Percentiles rank a stretch among this genome's conserved stretches.
These are phyloP conservation scores for Stigmatopora argus DNA, from an alignment of 2,113 vertebrate species.

Conservation along the genomic window DNA sequence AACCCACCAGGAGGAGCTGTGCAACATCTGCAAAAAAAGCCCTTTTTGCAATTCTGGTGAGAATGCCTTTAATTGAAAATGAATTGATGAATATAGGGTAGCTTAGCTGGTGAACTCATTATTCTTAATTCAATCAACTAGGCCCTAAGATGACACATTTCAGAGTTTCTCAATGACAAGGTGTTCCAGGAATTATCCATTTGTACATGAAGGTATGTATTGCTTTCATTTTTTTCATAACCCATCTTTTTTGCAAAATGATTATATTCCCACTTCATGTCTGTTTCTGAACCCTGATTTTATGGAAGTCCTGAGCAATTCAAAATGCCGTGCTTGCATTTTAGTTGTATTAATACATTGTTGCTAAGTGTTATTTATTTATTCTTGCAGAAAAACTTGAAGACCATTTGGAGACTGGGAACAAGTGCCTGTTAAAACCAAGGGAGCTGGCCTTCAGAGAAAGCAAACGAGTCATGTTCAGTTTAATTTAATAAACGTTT, in stretches of 20 bases:
- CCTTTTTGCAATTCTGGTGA: too few species aligned
- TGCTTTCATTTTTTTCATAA: neutral
- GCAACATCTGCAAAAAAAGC: too few species aligned
- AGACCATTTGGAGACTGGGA: neutral
- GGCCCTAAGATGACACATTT: slow-evolving; percentile 98
- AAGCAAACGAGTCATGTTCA: neutral
- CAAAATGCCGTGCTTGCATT: neutral
- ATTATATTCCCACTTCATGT: slow-evolving; percentile 68
- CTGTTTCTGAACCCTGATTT: slow-evolving; percentile 73
- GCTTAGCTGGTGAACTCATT: neutral
- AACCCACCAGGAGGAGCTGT: too few species aligned
- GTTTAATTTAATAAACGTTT: slow-evolving; percentile 26
- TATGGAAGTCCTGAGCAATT: slow-evolving; percentile 64
- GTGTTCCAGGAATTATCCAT: slow-evolving; percentile 86
- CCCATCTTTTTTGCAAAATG: neutral
- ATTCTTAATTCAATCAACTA: slow-evolving; percentile 73
- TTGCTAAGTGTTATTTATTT: neutral
- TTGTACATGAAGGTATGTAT: slow-evolving; percentile 79
- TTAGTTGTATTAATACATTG: neutral
- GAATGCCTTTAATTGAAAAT: too few species aligned
- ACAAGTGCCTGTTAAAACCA: neutral
- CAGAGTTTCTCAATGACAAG: slow-evolving; percentile 88
- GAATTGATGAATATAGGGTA: too few species aligned
- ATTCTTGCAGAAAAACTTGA: neutral
- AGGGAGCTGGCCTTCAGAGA: neutral